Evolutionary conservation across 2,888 invertebrate genomes (phyloP).

Genomic region (Notodonta dromedarius): DNA sequence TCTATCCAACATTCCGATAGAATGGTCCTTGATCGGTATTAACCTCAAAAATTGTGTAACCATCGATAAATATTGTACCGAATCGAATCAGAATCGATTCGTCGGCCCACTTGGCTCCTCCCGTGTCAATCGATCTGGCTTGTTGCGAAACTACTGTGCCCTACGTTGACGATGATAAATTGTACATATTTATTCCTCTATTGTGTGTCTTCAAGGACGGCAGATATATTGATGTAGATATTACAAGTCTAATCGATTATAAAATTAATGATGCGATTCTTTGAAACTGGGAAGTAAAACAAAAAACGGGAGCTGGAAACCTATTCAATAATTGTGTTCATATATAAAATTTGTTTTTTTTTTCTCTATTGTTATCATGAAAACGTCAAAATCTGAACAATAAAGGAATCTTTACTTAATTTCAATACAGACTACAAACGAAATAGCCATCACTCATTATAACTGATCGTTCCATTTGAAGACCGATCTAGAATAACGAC

Average conservation of each 20-base stretch:
- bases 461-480: background rate
- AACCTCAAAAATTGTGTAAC: conserved; percentile 67
- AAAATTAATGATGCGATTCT: conserved; percentile 8
- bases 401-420: too few relatives aligned
- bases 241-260: conserved; percentile 7
- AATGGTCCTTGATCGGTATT: conserved; percentile 73
- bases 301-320: background rate
- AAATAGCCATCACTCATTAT: too few relatives aligned
- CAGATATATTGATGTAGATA: conserved; percentile 40
- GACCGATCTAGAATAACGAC: conserved; percentile 16
- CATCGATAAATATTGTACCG: conserved; percentile 60
- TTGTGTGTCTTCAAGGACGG: conserved; percentile 56
- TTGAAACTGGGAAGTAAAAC: conserved; percentile 8
- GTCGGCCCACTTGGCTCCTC: conserved; percentile 62
- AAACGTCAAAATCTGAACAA: too few relatives aligned
- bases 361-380: too few relatives aligned
- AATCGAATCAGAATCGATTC: conserved; percentile 65
- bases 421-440: too few relatives aligned
- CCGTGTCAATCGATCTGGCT: conserved; percentile 55
- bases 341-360: too few relatives aligned
- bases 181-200: conserved; percentile 55
- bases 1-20: conserved; percentile 14
- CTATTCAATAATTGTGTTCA: too few relatives aligned
- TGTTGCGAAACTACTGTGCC: conserved; percentile 60
- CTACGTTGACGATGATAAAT: conserved; percentile 62